A percentile compares a stretch with the other conserved stretches of the same genome.
These are phyloP conservation scores for Myotis findleyi DNA, from an alignment of 2,797 vertebrate genomes.

Conservation along the genomic window DNA sequence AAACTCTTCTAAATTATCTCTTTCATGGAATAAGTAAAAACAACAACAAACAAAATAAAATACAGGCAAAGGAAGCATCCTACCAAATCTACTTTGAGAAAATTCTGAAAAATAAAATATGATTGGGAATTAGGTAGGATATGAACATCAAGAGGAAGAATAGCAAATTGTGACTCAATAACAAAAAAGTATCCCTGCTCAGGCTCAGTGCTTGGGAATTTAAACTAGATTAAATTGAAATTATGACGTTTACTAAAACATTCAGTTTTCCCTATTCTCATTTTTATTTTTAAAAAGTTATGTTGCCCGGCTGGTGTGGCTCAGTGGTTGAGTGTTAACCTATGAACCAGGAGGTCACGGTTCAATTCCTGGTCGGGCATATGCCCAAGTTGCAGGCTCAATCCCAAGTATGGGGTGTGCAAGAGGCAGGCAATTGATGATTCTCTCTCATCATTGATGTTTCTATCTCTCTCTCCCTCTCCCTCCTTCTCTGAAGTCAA, in stretches of 20 bases:
- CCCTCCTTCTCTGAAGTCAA: not conserved
- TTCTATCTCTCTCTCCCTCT: not conserved
- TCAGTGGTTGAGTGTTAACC: not conserved
- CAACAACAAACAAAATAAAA: not conserved
- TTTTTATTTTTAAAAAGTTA: not conserved
- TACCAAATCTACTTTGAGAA: conserved; percentile 23
- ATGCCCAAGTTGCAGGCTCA: not conserved
- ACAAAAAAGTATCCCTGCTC: not conserved
- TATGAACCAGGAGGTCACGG: too few species aligned
- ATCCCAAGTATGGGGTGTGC: not conserved
- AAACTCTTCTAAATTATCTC: not conserved
- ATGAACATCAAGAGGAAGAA: not conserved
- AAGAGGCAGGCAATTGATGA: not conserved
- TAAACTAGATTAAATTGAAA: conserved; percentile 1
- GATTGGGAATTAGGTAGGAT: not conserved
- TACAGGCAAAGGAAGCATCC: not conserved
- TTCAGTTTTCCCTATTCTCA: not conserved
- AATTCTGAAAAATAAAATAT: conserved; percentile 1
- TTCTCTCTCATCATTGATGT: not conserved
- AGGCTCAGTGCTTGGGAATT: not conserved
- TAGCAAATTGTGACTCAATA: not conserved
- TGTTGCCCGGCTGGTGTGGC: not conserved
- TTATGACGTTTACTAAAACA: not conserved
- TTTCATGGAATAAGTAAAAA: not conserved
- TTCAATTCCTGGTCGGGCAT: not conserved